These are phyloP conservation scores for Eristalinus sepulchralis DNA, from an alignment of 2,888 invertebrate species.

Conservation along the genomic window DNA sequence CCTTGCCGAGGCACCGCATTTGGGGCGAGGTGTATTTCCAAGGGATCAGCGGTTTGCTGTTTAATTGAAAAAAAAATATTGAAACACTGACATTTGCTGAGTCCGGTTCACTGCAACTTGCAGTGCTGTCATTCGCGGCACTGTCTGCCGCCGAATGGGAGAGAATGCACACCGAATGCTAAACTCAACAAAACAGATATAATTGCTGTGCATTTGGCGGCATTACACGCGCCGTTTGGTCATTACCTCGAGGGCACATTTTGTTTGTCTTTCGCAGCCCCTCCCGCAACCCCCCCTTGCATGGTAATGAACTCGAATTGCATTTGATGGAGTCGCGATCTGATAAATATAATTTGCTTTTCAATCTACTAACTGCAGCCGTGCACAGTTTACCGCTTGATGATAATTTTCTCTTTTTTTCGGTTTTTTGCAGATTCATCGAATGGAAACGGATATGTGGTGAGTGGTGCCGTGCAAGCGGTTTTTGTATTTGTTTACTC, in stretches of 20 bases:
- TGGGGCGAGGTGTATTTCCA: not conserved
- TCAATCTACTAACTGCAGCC: not conserved
- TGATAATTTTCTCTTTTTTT: slow-evolving; percentile 14
- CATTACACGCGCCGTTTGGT: slow-evolving; percentile 12
- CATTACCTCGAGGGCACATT: slow-evolving; percentile 17
- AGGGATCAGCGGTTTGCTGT: not conserved
- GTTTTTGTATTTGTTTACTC: slow-evolving; percentile 7
- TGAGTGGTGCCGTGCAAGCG: slow-evolving; percentile 28
- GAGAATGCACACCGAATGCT: too few relatives aligned
- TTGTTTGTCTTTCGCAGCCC: not conserved
- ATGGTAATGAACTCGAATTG: slow-evolving; percentile 33
- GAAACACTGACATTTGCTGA: not conserved
- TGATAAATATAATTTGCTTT: not conserved
- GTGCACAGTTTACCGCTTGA: slow-evolving; percentile 1
- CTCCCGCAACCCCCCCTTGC: not conserved
- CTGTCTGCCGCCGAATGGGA: not conserved
- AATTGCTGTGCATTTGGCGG: not conserved
- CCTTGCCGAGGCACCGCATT: not conserved
- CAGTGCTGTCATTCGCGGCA: not conserved
- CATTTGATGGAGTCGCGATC: slow-evolving; percentile 24
- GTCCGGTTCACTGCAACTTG: not conserved
- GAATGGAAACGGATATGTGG: slow-evolving; percentile 42
- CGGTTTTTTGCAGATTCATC: slow-evolving; percentile 57
- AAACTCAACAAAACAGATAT: not conserved
- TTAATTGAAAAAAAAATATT: not conserved